A percentile compares a stretch with the other conserved stretches of the same genome.
Conservation (phyloP, 92 coral and sea anemone species). For the Micromussa lordhowensis region DNA sequence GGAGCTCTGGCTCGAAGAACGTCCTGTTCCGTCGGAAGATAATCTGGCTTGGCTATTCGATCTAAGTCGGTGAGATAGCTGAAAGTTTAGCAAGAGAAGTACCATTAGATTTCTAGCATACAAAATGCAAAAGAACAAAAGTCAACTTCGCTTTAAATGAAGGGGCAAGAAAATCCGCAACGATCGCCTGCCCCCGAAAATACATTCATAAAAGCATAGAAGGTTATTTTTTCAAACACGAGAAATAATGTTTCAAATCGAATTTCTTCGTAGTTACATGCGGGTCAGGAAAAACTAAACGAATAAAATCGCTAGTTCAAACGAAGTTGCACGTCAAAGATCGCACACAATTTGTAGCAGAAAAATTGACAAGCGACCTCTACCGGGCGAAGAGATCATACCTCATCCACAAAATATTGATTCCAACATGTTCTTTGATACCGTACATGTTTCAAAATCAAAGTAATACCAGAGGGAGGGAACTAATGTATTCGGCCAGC, state of each 20-base stretch:
- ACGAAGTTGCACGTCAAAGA: conserved; percentile 29
- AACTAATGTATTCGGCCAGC: conserved; percentile 19
- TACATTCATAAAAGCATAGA: neutral
- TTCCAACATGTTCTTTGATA: conserved; percentile 11
- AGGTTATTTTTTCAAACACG: neutral
- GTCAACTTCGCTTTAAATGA: conserved; percentile 16
- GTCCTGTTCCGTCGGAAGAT: conserved; percentile 98
- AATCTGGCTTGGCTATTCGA: conserved; percentile 89
- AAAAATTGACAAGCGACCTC: conserved; percentile 42
- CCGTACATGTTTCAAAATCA: conserved; percentile 1
- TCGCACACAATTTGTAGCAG: conserved; percentile 29
- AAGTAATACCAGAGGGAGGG: conserved; percentile 5
- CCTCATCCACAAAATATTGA: neutral
- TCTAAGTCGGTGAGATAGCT: conserved; percentile 97
- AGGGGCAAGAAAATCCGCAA: neutral
- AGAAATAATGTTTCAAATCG: neutral
- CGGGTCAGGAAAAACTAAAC: neutral
- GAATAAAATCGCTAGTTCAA: conserved; percentile 29
- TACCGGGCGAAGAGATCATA: conserved; percentile 30
- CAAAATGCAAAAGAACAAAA: conserved; percentile 22
- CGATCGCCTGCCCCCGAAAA: neutral
- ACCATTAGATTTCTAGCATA: conserved; percentile 24
- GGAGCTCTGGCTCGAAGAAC: conserved; percentile 98
- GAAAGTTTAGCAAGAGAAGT: conserved; percentile 17
- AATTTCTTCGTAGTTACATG: neutral